Conservation (phyloP, 2,888 invertebrate genomes). For the Orchesellides sinensis region DNA sequence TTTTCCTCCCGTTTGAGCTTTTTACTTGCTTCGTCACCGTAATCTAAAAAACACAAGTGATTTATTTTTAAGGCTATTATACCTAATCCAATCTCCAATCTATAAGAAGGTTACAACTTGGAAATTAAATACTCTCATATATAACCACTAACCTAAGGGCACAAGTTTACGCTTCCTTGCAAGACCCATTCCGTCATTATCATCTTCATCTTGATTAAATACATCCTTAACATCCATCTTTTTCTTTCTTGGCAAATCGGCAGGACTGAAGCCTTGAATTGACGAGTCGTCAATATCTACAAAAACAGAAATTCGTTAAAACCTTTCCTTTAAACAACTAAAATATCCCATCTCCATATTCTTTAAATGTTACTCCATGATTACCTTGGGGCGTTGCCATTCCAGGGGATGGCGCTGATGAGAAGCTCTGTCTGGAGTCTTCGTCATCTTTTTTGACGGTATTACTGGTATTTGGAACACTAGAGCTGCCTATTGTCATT, state of each 20-base stretch:
- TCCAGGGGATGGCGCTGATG: constrained; percentile 70
- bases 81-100: not conserved
- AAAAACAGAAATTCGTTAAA: not conserved
- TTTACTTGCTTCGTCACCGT: constrained; percentile 79
- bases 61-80: not conserved
- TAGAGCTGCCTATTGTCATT: constrained; percentile 42
- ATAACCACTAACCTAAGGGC: constrained; percentile 81
- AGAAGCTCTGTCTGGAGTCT: constrained; percentile 72
- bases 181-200: constrained; percentile 79
- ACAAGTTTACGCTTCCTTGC: constrained; percentile 88
- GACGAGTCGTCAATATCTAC: constrained; percentile 70
- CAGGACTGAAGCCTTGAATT: constrained; percentile 70
- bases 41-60: constrained; percentile 79
- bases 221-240: constrained; percentile 90
- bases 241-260: constrained; percentile 79
- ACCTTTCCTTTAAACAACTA: not conserved
- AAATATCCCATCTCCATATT: not conserved
- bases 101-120: not conserved
- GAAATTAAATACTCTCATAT: constrained; percentile 15
- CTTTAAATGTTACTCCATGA: not conserved
- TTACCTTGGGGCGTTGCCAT: constrained; percentile 61
- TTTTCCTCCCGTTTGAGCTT: constrained; percentile 82
- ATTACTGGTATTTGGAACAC: constrained; percentile 4
- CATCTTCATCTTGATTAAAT: constrained; percentile 87
- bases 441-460: constrained; percentile 63